Evolutionary conservation across 2,888 invertebrate genomes (phyloP).

Genomic region (Ernsta delagoae): DNA sequence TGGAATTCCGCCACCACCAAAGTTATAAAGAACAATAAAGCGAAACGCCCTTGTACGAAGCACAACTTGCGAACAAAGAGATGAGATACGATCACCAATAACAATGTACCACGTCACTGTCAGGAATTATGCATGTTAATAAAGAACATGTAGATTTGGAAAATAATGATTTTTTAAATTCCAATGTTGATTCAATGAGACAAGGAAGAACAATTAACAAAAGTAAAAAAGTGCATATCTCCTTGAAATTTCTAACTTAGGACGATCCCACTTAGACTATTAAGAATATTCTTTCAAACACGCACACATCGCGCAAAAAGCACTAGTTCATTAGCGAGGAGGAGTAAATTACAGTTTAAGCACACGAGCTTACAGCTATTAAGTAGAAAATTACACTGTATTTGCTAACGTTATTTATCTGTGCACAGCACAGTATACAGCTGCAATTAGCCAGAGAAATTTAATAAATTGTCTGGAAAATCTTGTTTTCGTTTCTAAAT

Average conservation of each 20-base stretch:
- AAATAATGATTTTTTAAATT: not conserved
- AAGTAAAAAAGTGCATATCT: no score
- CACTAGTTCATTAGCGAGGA: constrained; percentile 1
- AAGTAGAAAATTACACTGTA: constrained; percentile 28
- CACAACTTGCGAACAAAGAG: constrained; percentile 40
- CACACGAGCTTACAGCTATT: constrained; percentile 6
- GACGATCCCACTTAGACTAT: no score
- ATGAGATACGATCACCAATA: constrained; percentile 42
- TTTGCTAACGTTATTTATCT: constrained; percentile 23
- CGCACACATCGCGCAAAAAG: constrained; percentile 5
- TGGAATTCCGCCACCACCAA: constrained; percentile 12
- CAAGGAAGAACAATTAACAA: no score
- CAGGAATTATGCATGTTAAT: constrained; percentile 4
- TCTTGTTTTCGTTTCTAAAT: constrained; percentile 1
- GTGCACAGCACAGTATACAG: not conserved
- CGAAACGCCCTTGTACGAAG: constrained; percentile 33
- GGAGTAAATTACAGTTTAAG: constrained; percentile 14
- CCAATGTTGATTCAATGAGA: no score
- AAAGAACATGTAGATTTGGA: not conserved
- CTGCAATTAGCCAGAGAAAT: constrained; percentile 12
- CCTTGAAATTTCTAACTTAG: no score
- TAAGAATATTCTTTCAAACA: not conserved
- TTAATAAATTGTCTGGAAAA: constrained; percentile 19
- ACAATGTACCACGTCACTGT: constrained; percentile 9
- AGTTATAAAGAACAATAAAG: constrained; percentile 41